Conservation (phyloP, 2,113 vertebrate genomes). For the Grallaria varia region DNA sequence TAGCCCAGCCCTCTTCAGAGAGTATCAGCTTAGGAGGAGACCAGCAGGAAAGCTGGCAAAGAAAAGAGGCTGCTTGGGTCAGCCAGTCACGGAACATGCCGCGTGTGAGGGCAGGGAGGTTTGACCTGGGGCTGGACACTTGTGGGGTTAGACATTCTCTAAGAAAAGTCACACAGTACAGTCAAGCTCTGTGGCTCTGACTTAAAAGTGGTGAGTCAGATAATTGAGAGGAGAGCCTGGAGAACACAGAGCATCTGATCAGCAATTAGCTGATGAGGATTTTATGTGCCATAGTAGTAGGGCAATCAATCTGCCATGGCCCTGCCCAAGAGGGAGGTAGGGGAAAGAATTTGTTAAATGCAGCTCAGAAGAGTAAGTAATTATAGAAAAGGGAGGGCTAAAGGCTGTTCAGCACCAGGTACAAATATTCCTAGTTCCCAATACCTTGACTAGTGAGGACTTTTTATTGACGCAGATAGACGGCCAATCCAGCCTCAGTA, state of each 20-base stretch:
- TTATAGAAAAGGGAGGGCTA: neutral
- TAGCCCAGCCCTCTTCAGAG: neutral
- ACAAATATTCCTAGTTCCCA: neutral
- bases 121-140: neutral
- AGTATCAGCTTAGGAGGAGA: neutral
- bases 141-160: neutral
- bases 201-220: neutral
- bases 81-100: accelerated
- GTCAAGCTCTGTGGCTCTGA: neutral
- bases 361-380: neutral
- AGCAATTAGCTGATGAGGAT: neutral
- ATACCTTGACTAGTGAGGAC: neutral
- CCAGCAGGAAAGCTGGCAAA: neutral
- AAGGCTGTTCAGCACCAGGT: neutral
- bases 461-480: neutral
- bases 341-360: neutral
- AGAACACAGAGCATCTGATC: neutral
- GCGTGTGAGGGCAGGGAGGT: neutral
- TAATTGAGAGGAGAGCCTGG: neutral
- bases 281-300: neutral
- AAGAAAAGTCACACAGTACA: neutral
- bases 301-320: neutral
- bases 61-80: neutral
- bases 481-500: neutral
- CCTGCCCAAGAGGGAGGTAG: neutral